A percentile compares a stretch with the other conserved stretches of the same genome.
These are phyloP conservation scores for Ceriagrion tenellum DNA, from an alignment of 2,888 invertebrate genomes.

Conservation along the genomic window DNA sequence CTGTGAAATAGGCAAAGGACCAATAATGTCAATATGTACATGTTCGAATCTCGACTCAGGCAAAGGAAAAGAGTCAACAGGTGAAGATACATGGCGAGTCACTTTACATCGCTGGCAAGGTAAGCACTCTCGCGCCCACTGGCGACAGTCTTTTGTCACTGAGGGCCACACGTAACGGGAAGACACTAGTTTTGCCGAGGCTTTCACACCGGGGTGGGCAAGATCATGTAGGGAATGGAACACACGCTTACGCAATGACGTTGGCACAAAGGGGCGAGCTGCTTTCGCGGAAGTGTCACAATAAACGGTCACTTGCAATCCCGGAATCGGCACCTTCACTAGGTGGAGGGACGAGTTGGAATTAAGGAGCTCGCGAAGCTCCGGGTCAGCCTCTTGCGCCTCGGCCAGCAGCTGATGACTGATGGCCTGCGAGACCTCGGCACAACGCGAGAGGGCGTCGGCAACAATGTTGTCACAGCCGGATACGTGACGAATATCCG, in stretches of 20 bases:
- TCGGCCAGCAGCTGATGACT: slow-evolving; percentile 21
- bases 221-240: not conserved
- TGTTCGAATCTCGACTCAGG: slow-evolving; percentile 71
- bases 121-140: slow-evolving; percentile 71
- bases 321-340: slow-evolving; percentile 70
- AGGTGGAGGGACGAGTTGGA: not conserved
- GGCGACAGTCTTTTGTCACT: slow-evolving; percentile 72
- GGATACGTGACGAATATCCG: slow-evolving; percentile 74
- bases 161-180: slow-evolving; percentile 70
- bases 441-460: slow-evolving; percentile 74
- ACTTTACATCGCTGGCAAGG: slow-evolving; percentile 75
- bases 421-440: slow-evolving; percentile 27
- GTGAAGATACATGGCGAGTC: slow-evolving; percentile 72
- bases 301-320: slow-evolving; percentile 69
- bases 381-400: not conserved
- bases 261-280: not conserved
- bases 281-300: not conserved
- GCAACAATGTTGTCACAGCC: slow-evolving; percentile 75
- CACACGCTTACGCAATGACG: not conserved
- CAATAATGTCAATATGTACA: slow-evolving; percentile 76
- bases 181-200: not conserved
- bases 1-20: slow-evolving; percentile 74
- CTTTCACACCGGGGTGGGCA: not conserved
- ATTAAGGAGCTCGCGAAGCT: not conserved
- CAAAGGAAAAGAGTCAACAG: slow-evolving; percentile 70